These are phyloP conservation scores for Cactoblastis cactorum DNA, from an alignment of 2,888 invertebrate genomes.

Conservation along the genomic window DNA sequence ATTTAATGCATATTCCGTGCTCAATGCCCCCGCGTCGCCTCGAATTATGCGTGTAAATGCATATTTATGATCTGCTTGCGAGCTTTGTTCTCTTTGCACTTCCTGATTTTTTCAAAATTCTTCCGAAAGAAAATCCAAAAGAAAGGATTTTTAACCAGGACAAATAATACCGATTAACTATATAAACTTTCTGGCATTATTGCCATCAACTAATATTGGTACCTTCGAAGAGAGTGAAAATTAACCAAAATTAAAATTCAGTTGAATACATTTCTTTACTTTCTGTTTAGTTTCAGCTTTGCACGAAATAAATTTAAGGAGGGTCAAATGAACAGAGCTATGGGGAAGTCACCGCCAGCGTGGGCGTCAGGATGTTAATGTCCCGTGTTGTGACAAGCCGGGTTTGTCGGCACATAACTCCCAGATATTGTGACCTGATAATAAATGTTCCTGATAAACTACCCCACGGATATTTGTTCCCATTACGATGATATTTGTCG, in stretches of 20 bases:
- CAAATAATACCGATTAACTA: too few relatives aligned
- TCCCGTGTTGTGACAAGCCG: constrained; percentile 8
- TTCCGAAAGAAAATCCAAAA: too few relatives aligned
- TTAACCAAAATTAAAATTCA: too few relatives aligned
- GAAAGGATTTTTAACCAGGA: too few relatives aligned
- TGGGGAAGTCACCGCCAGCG: constrained; percentile 7
- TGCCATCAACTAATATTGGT: too few relatives aligned
- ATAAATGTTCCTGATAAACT: constrained; percentile 6
- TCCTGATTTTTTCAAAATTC: too few relatives aligned
- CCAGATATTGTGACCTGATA: constrained; percentile 9
- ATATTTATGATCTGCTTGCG: constrained; percentile 48
- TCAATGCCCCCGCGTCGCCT: constrained; percentile 36
- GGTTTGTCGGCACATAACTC: constrained; percentile 12
- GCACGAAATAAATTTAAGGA: neutral
- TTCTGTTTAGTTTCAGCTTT: too few relatives aligned
- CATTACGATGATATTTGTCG: constrained; percentile 7
- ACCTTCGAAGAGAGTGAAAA: too few relatives aligned
- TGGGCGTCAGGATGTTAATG: constrained; percentile 17
- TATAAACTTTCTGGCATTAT: too few relatives aligned
- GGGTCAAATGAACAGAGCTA: neutral
- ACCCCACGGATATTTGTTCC: constrained; percentile 10
- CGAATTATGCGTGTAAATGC: constrained; percentile 53
- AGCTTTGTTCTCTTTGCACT: constrained; percentile 27
- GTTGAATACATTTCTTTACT: too few relatives aligned
- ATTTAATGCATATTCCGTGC: constrained; percentile 43